Percentiles rank a stretch among this genome's conserved stretches.
Conservation (phyloP, 2,797 vertebrate genomes). For the Rhinella marina region DNA sequence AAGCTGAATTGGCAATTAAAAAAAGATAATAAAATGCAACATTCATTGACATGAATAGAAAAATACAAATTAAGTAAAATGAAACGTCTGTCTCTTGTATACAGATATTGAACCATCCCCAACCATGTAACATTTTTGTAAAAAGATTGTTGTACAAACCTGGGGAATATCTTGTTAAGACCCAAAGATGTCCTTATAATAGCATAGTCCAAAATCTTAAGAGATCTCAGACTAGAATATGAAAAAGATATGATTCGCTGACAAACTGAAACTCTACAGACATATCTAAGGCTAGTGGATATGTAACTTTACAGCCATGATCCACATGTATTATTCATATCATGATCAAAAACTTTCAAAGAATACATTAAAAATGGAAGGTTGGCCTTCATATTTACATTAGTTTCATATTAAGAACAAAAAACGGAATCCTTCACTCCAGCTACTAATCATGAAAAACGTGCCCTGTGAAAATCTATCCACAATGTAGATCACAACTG, state of each 20-base stretch:
- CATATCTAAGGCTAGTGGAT: neutral
- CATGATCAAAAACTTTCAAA: neutral
- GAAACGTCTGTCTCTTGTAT: neutral
- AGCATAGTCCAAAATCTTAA: neutral
- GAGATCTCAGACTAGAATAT: neutral
- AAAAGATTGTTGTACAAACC: conserved; percentile 7
- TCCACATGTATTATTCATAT: neutral
- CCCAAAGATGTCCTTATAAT: neutral
- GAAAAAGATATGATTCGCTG: neutral
- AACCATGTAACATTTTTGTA: conserved; percentile 1
- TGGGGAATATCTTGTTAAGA: neutral
- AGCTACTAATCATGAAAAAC: conserved; percentile 32
- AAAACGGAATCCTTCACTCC: neutral
- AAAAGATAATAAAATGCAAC: conserved; percentile 23
- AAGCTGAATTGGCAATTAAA: conserved; percentile 57
- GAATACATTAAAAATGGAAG: neutral
- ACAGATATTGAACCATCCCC: neutral
- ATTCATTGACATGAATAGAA: conserved; percentile 25
- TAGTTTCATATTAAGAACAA: neutral
- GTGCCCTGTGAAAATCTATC: conserved; percentile 52
- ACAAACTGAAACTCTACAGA: neutral
- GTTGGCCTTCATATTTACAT: conserved; percentile 9
- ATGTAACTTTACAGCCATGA: neutral
- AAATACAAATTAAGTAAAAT: conserved; percentile 10
- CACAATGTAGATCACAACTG: conserved; percentile 65